phyloP scores from a whole-genome alignment of 1,140 invertebrate genomes.

The Lepidurus arcticus region DNA sequence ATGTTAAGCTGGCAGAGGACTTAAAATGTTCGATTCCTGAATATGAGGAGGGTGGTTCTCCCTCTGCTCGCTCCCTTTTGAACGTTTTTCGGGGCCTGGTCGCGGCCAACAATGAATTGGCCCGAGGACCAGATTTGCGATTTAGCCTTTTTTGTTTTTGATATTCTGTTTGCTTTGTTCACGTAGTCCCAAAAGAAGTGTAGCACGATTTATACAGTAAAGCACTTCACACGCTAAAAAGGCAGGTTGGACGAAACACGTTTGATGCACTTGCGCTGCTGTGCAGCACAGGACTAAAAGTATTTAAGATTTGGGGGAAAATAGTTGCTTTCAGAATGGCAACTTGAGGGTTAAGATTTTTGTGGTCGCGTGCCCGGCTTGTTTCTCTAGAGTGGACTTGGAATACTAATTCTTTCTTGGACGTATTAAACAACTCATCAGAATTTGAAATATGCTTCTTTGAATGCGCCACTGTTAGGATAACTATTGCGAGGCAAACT shows the following conservation, averaged over 20 bases:
- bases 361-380: constrained; percentile 3
- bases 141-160: no score
- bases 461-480: constrained; percentile 2
- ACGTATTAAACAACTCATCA: neutral
- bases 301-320: neutral
- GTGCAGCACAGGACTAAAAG: neutral
- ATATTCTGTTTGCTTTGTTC: no score
- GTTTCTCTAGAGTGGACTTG: neutral
- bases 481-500: neutral
- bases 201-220: neutral
- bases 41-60: neutral
- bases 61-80: neutral
- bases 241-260: neutral
- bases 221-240: neutral
- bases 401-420: neutral
- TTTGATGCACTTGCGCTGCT: neutral
- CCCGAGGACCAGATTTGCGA: no score
- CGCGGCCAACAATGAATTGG: no score
- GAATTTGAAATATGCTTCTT: neutral
- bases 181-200: neutral
- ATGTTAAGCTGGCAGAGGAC: neutral
- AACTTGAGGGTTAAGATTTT: neutral
- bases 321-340: neutral
- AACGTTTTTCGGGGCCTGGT: neutral
- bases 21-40: neutral